phyloP scores from a whole-genome alignment of 2,113 vertebrate species.

The Spea multiplicata region DNA sequence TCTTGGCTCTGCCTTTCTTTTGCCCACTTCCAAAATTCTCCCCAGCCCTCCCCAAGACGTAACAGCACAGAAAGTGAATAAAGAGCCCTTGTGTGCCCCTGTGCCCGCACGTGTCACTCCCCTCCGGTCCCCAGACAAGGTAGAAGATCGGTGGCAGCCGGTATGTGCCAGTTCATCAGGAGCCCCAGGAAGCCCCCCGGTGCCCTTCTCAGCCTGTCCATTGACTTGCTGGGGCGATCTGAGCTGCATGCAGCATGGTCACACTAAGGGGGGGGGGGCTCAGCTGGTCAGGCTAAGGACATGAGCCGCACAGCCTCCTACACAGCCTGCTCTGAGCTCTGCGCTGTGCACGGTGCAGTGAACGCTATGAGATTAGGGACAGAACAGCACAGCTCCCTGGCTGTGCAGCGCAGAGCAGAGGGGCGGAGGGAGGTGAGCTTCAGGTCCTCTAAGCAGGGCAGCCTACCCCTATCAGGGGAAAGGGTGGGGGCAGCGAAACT shows the following conservation, averaged over 20 bases:
- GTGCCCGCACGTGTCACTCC: slow-evolving; percentile 1
- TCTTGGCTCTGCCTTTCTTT: neutral
- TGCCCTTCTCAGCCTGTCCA: slow-evolving; percentile 2
- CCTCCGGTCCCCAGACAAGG: neutral
- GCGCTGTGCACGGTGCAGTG: slow-evolving; percentile 14
- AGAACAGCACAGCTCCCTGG: slow-evolving; percentile 1
- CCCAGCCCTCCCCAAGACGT: neutral
- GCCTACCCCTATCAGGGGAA: slow-evolving; percentile 18
- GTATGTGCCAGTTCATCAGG: neutral
- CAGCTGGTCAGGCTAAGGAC: neutral
- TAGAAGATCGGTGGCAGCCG: neutral
- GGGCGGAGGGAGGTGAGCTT: slow-evolving; percentile 28
- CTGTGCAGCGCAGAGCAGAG: slow-evolving; percentile 1
- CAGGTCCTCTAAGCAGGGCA: slow-evolving; percentile 27
- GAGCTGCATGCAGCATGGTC: neutral
- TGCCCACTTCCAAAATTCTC: neutral
- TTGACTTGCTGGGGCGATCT: neutral
- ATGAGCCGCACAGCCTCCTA: neutral
- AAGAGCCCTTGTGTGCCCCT: neutral
- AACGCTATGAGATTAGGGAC: slow-evolving; percentile 33
- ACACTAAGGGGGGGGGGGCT: neutral
- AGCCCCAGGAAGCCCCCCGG: slow-evolving; percentile 7
- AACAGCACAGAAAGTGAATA: neutral
- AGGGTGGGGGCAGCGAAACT: neutral
- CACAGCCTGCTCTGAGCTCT: neutral